Conservation (phyloP, 2,888 invertebrate species). For the Papilio protenor region DNA sequence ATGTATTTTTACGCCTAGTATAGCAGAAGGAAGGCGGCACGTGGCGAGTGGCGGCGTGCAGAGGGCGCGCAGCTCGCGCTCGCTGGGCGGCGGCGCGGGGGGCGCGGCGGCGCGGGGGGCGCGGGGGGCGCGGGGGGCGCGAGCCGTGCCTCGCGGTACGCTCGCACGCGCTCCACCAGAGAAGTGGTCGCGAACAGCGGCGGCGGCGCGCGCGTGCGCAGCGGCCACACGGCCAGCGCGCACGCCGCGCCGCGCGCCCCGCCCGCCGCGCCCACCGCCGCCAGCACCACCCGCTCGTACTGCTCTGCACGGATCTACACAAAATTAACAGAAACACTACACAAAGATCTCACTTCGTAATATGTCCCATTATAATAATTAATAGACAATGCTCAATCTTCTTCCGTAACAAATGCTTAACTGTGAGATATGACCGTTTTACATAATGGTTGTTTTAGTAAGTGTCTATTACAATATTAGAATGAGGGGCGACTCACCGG, state of each 20-base stretch:
- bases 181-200: constrained; percentile 48
- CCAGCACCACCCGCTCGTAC: constrained; percentile 20
- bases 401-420: not conserved
- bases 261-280: constrained; percentile 48
- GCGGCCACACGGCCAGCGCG: constrained; percentile 56
- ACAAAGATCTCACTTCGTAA: not conserved
- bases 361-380: not conserved
- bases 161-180: constrained; percentile 49
- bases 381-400: not conserved
- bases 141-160: constrained; percentile 47
- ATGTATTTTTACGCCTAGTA: constrained; percentile 59
- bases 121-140: constrained; percentile 45
- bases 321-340: not conserved
- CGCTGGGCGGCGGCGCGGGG: constrained; percentile 50
- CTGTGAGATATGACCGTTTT: too few relatives aligned
- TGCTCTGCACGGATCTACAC: constrained; percentile 43
- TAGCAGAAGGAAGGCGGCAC: constrained; percentile 48
- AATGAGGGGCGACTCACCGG: constrained; percentile 1
- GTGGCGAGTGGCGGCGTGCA: constrained; percentile 55
- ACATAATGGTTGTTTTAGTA: too few relatives aligned
- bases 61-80: constrained; percentile 58
- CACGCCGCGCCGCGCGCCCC: constrained; percentile 50
- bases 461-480: not conserved
- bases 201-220: constrained; percentile 49
- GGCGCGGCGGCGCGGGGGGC: constrained; percentile 46